Base-by-base conservation (phyloP, 2,888 invertebrate species). In the Nomada ruficornis region DNA sequence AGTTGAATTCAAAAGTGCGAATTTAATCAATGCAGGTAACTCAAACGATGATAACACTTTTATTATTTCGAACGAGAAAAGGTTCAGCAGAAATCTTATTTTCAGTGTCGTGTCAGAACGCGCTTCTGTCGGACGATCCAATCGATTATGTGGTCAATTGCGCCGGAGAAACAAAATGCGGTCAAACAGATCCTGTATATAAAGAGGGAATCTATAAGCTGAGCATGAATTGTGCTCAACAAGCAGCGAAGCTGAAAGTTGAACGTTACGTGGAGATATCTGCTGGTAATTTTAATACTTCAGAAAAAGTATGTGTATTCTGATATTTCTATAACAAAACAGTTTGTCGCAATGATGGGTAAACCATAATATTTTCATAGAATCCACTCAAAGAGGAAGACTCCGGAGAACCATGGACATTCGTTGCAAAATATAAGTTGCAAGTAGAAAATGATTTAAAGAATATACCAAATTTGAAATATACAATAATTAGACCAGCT, bases 1-100 rank as follows among this genome's bases (percentile, higher is more conserved):
- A 92, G 96, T 98, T 13, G 97, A 98, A 93, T 98, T 98, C 94
- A 96, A 96, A 94, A 98, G 98, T 95, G 97, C 98, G 72, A 98
- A 98, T 95, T 95, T 98, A 84, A 98, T 98, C 84, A 98, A 97
- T 94, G 94, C 96, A 94, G 96, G 98, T 98, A 95, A 72, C 26
- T 36, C 1, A 9, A 42, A 57, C 18, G 0, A 11, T 20, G 26
- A 13, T 26, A 10, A 55, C 1, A 2, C 3, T 26, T 7, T 69
- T n/a, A 2, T 36, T 60, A 20, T 52, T 15, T 47, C 47, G 11
- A 47, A 47, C 47, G 13, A 47, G 7, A 36, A 7, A 36, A 7
- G 36, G 36, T 36, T 36, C 36, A 7, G 36, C 36, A 42, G 42
- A 42, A 10, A 47, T 13, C 18, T 60, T 36, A 7, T 50, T 94